These are phyloP conservation scores for Rhyacichthys aspro DNA, from an alignment of 2,797 vertebrate genomes.

Conservation along the genomic window DNA sequence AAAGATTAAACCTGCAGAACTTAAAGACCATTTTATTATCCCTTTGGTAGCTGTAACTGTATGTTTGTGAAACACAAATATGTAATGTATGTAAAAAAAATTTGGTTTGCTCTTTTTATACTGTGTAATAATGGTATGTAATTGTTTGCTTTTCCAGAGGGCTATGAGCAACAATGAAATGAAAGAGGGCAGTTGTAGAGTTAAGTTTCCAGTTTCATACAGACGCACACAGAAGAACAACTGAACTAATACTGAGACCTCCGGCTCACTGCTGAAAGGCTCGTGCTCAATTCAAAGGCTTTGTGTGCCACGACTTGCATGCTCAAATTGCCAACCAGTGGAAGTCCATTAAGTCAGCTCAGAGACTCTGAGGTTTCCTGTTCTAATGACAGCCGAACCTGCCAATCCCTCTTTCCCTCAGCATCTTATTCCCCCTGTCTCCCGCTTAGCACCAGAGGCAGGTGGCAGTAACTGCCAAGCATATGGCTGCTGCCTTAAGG, in stretches of 20 bases:
- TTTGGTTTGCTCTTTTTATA: conserved; percentile 62
- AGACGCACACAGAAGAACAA: conserved; percentile 40
- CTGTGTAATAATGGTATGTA: conserved; percentile 55
- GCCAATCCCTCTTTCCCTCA: conserved; percentile 30
- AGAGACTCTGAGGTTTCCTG: conserved; percentile 61
- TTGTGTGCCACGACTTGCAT: conserved; percentile 28
- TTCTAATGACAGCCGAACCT: conserved; percentile 53
- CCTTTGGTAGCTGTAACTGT: conserved; percentile 50
- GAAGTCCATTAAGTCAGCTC: conserved; percentile 68
- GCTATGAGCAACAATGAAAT: conserved; percentile 45
- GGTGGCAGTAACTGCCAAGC: conserved; percentile 74
- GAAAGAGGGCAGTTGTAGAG: conserved; percentile 9
- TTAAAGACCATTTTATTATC: conserved; percentile 47
- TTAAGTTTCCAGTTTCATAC: not conserved
- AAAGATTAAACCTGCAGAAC: conserved; percentile 44
- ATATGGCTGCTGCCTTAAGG: conserved; percentile 74
- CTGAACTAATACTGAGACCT: conserved; percentile 36
- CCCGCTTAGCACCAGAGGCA: conserved; percentile 66
- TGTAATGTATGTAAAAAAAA: conserved; percentile 61
- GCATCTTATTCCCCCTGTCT: conserved; percentile 47
- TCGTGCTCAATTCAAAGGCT: conserved; percentile 37
- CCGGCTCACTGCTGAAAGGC: conserved; percentile 29
- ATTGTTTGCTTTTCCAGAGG: conserved; percentile 57
- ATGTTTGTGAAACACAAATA: conserved; percentile 36
- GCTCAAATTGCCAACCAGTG: conserved; percentile 43